A percentile compares a stretch with the other conserved stretches of the same genome.
phyloP scores from a whole-genome alignment of 2,113 vertebrate species.

The Setophaga coronata region DNA sequence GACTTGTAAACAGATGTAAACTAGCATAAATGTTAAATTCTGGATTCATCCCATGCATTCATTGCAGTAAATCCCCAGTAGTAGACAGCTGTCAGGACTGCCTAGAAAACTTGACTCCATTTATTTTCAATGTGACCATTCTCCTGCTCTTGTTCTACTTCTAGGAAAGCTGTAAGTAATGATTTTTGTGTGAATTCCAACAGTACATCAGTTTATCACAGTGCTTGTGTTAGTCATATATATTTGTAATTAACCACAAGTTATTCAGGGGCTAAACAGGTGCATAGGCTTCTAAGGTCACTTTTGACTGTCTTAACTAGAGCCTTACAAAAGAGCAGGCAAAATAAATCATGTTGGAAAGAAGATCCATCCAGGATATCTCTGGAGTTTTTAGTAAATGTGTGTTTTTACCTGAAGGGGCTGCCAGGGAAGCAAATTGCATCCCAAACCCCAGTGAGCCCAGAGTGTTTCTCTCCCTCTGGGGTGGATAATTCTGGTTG shows the following conservation, averaged over 20 bases:
- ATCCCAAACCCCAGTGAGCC: not conserved
- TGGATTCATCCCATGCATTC: not conserved
- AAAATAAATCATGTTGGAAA: not conserved
- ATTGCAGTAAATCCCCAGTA: not conserved
- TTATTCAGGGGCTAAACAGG: not conserved
- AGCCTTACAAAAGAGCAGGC: not conserved
- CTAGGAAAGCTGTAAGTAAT: not conserved
- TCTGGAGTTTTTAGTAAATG: not conserved
- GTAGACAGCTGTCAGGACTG: not conserved
- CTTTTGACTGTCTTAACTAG: not conserved
- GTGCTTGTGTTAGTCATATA: not conserved
- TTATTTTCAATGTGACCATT: not conserved
- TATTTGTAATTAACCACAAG: not conserved
- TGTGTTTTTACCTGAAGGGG: not conserved
- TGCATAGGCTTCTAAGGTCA: not conserved
- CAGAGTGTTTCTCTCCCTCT: fast-evolving
- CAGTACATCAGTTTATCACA: not conserved
- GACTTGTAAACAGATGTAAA: conserved; percentile 1
- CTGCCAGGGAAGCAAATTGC: not conserved
- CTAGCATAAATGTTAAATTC: not conserved
- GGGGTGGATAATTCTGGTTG: not conserved
- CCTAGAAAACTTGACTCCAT: not conserved
- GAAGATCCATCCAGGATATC: not conserved
- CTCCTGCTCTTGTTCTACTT: not conserved
- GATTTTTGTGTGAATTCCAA: not conserved